Base-by-base conservation (phyloP, 2,888 invertebrate genomes). In the Ctenicera cuprea region DNA sequence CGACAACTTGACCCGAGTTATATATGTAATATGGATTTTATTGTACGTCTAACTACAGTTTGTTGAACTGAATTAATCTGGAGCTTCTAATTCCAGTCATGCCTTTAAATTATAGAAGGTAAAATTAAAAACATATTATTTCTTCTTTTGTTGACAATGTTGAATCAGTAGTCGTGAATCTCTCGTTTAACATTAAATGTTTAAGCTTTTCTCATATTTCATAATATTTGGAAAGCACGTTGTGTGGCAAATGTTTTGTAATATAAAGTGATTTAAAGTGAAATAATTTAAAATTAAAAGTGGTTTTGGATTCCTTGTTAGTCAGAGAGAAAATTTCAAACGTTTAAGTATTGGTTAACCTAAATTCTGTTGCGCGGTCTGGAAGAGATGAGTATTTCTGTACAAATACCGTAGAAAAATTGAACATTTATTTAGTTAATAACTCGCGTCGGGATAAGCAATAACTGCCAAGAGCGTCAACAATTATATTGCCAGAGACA, bases 1-100 rank as follows among this genome's bases (percentile, higher is more conserved):
- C 76, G 75, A 76, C 76, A 73, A 77, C 78, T 79, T 79, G 78
- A 78, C 78, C 79, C 77, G 70, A 45, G 20, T 52, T 52, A n/a
- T 59, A n/a, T n/a, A 38, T 18, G 54, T 59, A 52, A 52, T 52
- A 59, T 59, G 38, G 59, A 59, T 16, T 54, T 54, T 54, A 54
- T 18, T 54, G 20, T 54, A 45, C 16, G 16, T 48, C 9, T 48
- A 48, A 16, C 48, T 48, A 9, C 54, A 54, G n/a, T 54, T 18
- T 9, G 38, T 11, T 9, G 61, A 61, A 61, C 37, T 26, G 18
- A 48, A 48, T 48, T 48, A 48, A 48, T 16, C 14, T 48, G 1
- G 8, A 14, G 4, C 33, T 33, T 33, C 33, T 33, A 33, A 33
- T 33, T 33, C 33, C 7, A 33, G 33, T 33, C 33, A 33, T 33